A percentile compares a stretch with the other conserved stretches of the same genome.
Conservation (phyloP, 1,140 invertebrate species). For the Scaptomyza pallida region DNA sequence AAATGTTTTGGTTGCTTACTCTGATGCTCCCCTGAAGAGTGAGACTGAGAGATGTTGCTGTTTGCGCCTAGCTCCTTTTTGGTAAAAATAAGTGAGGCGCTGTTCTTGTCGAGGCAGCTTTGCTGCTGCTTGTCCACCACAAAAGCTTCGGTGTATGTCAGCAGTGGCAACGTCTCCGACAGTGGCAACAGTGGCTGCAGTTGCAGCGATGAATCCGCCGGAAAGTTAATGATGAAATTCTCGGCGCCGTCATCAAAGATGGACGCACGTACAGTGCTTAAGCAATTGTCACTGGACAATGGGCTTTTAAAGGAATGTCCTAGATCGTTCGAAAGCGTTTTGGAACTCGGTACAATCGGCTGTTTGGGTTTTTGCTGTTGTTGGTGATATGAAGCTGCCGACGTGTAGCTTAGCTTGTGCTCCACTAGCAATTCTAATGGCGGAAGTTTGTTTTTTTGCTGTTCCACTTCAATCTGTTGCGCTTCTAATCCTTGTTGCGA, state of each 20-base stretch:
- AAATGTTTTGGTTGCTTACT: constrained; percentile 70
- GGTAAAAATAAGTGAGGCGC: constrained; percentile 80
- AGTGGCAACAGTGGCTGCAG: constrained; percentile 62
- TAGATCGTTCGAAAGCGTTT: constrained; percentile 30
- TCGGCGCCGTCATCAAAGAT: constrained; percentile 80
- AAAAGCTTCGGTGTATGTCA: constrained; percentile 76
- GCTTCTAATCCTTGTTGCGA: constrained; percentile 18
- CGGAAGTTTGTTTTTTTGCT: constrained; percentile 57
- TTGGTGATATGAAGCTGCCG: constrained; percentile 52
- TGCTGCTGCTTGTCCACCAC: constrained; percentile 75
- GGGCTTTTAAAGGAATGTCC: constrained; percentile 45
- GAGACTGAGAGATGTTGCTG: background rate
- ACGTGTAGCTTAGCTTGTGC: constrained; percentile 74
- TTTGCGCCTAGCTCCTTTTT: constrained; percentile 62
- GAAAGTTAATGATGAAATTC: constrained; percentile 79
- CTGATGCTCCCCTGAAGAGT: constrained; percentile 38
- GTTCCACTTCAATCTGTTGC: constrained; percentile 15
- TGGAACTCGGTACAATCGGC: constrained; percentile 19
- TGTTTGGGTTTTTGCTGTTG: constrained; percentile 17
- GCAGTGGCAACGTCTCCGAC: constrained; percentile 78
- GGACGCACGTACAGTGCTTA: constrained; percentile 45
- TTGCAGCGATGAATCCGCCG: constrained; percentile 75
- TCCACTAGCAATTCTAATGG: constrained; percentile 71
- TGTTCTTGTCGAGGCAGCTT: constrained; percentile 77
- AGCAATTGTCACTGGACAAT: constrained; percentile 62